Conservation (phyloP, 92 coral and sea anemone species). For the Phenganax stokvisi region DNA sequence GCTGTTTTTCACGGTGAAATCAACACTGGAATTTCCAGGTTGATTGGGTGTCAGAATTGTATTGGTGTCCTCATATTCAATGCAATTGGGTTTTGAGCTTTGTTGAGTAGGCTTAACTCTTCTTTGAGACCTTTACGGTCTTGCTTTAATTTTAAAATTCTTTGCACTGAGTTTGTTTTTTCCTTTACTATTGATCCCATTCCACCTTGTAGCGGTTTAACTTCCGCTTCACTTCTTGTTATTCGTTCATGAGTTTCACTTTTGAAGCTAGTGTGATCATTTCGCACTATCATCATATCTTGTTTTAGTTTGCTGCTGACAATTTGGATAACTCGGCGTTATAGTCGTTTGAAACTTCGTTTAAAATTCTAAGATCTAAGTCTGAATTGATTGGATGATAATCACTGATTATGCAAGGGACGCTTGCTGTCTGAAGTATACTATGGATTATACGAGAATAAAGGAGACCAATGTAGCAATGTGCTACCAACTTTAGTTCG, state of each 20-base stretch:
- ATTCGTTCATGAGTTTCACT: background rate
- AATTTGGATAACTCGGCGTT: background rate
- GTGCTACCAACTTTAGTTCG: too few species aligned
- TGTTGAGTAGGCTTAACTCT: background rate
- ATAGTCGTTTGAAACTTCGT: background rate
- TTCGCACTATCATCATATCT: background rate
- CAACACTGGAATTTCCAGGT: background rate
- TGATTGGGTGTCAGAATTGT: background rate
- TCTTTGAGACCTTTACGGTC: conserved; percentile 1
- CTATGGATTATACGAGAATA: too few species aligned
- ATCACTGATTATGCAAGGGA: background rate
- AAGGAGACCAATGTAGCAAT: too few species aligned
- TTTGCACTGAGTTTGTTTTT: too few species aligned
- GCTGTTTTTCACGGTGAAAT: background rate
- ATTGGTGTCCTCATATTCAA: too few species aligned
- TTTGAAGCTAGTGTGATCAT: background rate
- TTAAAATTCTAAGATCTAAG: background rate
- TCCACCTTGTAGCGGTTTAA: too few species aligned
- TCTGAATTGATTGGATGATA: background rate
- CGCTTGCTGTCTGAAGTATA: too few species aligned
- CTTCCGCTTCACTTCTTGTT: background rate
- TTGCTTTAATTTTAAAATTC: too few species aligned
- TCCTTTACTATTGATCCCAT: too few species aligned
- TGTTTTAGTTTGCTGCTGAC: conserved; percentile 1
- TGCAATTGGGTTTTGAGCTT: background rate